Evolutionary conservation across 2,888 invertebrate species (phyloP).

Genomic region (Pachydiplax longipennis): DNA sequence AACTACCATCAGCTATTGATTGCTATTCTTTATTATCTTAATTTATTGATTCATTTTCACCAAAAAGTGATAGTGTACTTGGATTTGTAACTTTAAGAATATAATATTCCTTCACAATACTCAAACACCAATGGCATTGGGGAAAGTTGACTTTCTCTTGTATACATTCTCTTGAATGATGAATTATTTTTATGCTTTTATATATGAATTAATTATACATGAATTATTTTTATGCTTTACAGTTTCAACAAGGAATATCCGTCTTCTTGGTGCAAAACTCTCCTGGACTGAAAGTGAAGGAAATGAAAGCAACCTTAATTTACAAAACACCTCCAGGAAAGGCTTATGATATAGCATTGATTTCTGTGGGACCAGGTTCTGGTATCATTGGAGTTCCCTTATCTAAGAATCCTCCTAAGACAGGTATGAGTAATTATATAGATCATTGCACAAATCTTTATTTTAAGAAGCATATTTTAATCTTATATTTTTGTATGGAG

Average conservation of each 20-base stretch:
- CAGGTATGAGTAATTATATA: not conserved
- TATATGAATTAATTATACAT: too few species aligned
- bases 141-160: too few species aligned
- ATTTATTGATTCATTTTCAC: too few species aligned
- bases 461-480: not conserved
- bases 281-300: not conserved
- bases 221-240: too few species aligned
- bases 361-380: not conserved
- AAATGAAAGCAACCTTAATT: not conserved
- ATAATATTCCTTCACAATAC: too few species aligned
- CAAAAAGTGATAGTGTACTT: too few species aligned
- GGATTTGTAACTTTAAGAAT: too few species aligned
- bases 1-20: too few species aligned
- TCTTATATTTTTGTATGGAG: not conserved
- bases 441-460: not conserved
- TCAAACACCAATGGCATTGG: too few species aligned
- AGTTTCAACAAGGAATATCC: not conserved
- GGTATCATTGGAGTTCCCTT: not conserved
- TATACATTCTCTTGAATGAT: too few species aligned
- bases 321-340: not conserved
- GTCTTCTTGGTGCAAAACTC: not conserved
- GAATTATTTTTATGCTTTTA: too few species aligned
- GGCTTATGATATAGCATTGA: slow-evolving; percentile 7
- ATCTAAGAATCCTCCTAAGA: not conserved
- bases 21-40: too few species aligned